phyloP scores from a whole-genome alignment of 1,140 invertebrate genomes.

The Diuraphis noxia region DNA sequence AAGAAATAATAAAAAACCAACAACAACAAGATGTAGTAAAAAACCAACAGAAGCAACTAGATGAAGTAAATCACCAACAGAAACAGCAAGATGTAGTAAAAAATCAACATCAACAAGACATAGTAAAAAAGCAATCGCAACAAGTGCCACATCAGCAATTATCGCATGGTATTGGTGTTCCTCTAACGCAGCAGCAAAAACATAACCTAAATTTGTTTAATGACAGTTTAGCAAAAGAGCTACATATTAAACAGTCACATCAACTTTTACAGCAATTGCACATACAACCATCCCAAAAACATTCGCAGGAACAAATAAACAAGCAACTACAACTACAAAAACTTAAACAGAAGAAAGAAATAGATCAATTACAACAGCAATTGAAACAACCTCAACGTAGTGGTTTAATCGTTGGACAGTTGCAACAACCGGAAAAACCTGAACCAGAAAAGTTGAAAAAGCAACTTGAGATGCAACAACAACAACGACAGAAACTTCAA shows the following conservation, averaged over 20 bases:
- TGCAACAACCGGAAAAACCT: background rate
- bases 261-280: conserved; percentile 9
- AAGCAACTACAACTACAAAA: background rate
- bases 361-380: background rate
- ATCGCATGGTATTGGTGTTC: too few species aligned
- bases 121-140: background rate
- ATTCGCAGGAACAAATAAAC: background rate
- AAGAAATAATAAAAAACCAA: background rate
- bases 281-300: background rate
- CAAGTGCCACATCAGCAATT: background rate
- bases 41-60: background rate
- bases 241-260: background rate
- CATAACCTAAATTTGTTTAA: background rate
- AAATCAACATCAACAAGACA: too few species aligned
- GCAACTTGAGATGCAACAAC: background rate
- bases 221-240: background rate
- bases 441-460: background rate
- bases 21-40: background rate
- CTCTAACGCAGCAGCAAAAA: background rate
- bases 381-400: background rate
- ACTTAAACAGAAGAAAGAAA: background rate
- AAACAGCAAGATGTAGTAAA: background rate
- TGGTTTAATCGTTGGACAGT: background rate
- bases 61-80: background rate
- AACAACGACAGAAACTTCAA: background rate